Percentiles rank a stretch among this genome's conserved stretches.
These are phyloP conservation scores for Archilochus colubris DNA, from an alignment of 2,113 vertebrate genomes.

Conservation along the genomic window DNA sequence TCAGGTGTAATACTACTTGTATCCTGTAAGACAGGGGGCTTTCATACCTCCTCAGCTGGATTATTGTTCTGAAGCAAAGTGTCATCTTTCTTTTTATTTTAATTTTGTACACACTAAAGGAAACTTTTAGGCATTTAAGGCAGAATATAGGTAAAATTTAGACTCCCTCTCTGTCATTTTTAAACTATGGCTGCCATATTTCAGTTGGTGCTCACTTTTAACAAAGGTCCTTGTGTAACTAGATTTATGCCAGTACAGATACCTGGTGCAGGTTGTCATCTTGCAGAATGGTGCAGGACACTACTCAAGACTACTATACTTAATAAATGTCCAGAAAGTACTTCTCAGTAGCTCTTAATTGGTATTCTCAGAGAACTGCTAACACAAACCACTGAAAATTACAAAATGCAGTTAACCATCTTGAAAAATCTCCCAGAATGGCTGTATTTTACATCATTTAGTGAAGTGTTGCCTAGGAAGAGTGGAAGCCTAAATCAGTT, in stretches of 20 bases:
- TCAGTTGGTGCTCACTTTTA: neutral
- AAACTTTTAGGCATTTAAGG: neutral
- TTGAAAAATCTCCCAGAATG: neutral
- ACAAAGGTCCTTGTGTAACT: neutral
- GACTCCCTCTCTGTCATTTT: neutral
- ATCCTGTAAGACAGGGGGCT: neutral
- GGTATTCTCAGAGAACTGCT: neutral
- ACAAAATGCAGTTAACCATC: neutral
- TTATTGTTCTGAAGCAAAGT: neutral
- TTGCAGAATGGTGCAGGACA: neutral
- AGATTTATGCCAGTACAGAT: neutral
- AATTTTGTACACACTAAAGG: neutral
- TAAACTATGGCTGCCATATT: neutral
- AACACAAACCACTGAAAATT: neutral
- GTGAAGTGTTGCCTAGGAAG: neutral
- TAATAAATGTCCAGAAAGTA: neutral
- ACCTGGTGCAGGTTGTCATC: neutral
- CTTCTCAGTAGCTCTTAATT: neutral
- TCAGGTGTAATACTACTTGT: neutral
- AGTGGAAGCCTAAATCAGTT: neutral
- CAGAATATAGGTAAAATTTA: neutral
- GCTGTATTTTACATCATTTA: neutral
- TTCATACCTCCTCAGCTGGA: neutral
- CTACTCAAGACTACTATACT: neutral
- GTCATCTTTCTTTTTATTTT: neutral